Evolutionary conservation across 2,888 invertebrate genomes (phyloP), one percentile per base, ranked within the genome.

Genomic region (Danaus chrysippus): DNA sequence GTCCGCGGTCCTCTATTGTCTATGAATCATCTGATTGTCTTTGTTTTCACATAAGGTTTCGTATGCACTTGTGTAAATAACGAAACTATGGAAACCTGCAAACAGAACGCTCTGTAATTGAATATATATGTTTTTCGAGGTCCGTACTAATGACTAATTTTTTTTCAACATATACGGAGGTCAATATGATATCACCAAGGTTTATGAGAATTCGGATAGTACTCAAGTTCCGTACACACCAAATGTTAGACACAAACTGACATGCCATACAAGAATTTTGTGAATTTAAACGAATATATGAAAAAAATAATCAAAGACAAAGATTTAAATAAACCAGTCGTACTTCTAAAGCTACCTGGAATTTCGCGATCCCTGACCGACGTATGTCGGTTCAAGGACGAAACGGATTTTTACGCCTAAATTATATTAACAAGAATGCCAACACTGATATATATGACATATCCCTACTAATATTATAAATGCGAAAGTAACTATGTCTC

Each of bases 11-110:
- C 59, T 67, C 63, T 70, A 70, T 55, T 67, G 67, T 67, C 56
- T 66, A 72, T 81, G 72, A 80, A 72, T 82, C 83, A 82, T 78
- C 75, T 72, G 67, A 71, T 75, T 71, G 76, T 77, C 69, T 81
- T 69, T 76, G 75, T 81, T 61, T 83, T 83, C 81, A 83, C 79
- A 76, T 73, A 69, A 70, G 76, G 77, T 78, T 79, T 80, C 81
- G 72, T 75, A 75, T 77, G 79, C 89, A 88, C 84, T 84, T 88
- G 88, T 82, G 78, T 81, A 87, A 88, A 86, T 78, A 82, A 81
- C 69, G 68, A 72, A 70, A 71, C 74, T 78, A 82, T 82, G 68
- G 70, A 71, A 70, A 71, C 74, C 74, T 75, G 73, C 15, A 64
- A 63, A 76, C 68, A 78, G 83, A 87, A 85, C 83, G 76, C 73